A percentile compares a stretch with the other conserved stretches of the same genome.
These are phyloP conservation scores for Rallus crepitans DNA, from an alignment of 2,797 vertebrate species.

Conservation along the genomic window DNA sequence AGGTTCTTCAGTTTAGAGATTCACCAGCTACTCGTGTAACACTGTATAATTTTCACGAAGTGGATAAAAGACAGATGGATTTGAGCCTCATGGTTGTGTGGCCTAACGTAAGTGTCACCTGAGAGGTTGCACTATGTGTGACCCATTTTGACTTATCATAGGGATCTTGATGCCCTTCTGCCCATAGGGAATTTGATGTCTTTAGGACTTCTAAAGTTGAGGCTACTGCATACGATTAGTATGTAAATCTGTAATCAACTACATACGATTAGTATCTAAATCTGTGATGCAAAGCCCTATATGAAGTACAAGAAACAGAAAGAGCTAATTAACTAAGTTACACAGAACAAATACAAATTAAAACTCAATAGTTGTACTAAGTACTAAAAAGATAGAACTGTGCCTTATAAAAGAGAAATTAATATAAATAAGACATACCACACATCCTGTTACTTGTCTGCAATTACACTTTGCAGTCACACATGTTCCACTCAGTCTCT, in stretches of 20 bases:
- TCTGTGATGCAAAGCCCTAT: neutral
- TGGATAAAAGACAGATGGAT: neutral
- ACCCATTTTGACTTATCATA: neutral
- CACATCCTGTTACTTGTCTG: neutral
- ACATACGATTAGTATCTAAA: neutral
- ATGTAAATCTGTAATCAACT: neutral
- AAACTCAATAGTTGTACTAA: neutral
- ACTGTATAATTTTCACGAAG: neutral
- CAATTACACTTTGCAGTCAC: neutral
- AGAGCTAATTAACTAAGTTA: neutral
- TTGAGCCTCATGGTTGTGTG: neutral
- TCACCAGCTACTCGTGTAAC: neutral
- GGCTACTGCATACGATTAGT: neutral
- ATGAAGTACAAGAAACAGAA: neutral
- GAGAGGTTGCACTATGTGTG: neutral
- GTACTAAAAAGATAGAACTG: neutral
- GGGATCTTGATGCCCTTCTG: neutral
- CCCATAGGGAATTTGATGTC: neutral
- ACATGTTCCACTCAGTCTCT: neutral
- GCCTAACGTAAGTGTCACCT: neutral
- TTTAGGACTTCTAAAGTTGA: neutral
- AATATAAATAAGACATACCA: neutral
- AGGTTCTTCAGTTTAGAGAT: neutral
- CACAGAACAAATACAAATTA: neutral
- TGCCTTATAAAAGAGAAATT: neutral